Evolutionary conservation across 2,113 vertebrate genomes (phyloP).

Genomic region (Bos javanicus): DNA sequence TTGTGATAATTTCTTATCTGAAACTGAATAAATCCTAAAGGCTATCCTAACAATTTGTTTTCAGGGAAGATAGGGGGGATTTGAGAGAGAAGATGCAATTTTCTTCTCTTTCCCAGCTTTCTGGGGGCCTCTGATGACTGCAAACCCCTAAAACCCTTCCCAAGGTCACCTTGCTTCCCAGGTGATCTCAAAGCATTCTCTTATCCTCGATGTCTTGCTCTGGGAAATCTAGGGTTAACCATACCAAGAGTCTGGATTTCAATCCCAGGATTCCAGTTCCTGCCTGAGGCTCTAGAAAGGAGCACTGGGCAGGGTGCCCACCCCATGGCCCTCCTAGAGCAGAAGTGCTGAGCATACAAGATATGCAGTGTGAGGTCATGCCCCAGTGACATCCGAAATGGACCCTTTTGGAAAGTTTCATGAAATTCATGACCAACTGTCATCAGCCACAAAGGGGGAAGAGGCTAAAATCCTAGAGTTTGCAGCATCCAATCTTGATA

Average conservation of each 20-base stretch:
- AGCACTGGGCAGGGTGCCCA: constrained; percentile 31
- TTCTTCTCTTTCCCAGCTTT: not conserved
- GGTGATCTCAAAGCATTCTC: not conserved
- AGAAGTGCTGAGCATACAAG: not conserved
- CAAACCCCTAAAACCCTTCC: not conserved
- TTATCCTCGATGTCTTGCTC: not conserved
- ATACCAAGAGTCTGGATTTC: not conserved
- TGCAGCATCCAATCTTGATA: not conserved
- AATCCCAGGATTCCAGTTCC: constrained; percentile 11
- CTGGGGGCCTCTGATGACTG: not conserved
- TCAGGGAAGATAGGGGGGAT: not conserved
- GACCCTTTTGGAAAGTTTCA: constrained; percentile 63
- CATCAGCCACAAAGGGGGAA: not conserved
- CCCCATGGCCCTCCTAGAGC: not conserved
- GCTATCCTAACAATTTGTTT: not conserved
- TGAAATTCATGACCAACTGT: constrained; percentile 78
- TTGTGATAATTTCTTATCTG: not conserved
- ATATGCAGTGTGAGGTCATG: constrained; percentile 71
- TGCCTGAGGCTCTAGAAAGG: constrained; percentile 40
- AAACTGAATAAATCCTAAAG: not conserved
- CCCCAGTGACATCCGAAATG: constrained; percentile 60
- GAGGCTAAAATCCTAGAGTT: not conserved
- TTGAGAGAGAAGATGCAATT: not conserved
- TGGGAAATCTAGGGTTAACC: constrained; percentile 53
- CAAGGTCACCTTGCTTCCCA: not conserved